Evolutionary conservation across 2,797 vertebrate species (phyloP), one percentile per base, ranked within the genome.

Genomic region (Rachycentron canadum): DNA sequence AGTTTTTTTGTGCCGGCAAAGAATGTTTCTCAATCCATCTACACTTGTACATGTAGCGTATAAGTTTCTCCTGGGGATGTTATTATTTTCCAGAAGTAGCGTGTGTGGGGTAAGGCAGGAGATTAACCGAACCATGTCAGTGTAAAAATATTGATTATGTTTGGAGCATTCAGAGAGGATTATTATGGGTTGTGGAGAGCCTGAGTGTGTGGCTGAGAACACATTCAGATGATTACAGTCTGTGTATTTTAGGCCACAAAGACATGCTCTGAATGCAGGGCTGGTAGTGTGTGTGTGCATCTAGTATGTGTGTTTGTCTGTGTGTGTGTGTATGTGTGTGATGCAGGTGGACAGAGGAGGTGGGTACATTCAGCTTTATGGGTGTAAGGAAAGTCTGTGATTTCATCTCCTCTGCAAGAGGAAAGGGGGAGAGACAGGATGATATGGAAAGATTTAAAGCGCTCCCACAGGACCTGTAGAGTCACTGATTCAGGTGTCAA

Each of bases 141-240:
- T 50, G 50, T 73, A 62, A 69, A 79, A 34, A 69, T 50, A 73
- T 63, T 36, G 70, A 73, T 57, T 62, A 45, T 53, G 49, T 68
- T 62, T 61, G 56, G 21, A 47, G 56, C 76, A 68, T 47, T 57
- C 41, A 68, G 49, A 73, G 63, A n/a, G 50, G 58, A 69, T 74
- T 58, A 43, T 68, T 43, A 52, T 58, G 3, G 43, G 41, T 57
- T 25, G 21, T 30, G 21, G 49, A 47, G 69, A n/a, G 36, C 17
- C 36, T 41, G 30, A 41, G 26, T 23, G 38, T 57, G 63, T 67
- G 60, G 11, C 25, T 9, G 57, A 57, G 70, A 63, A 63, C 43
- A 43, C 63, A 41, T 57, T 50, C 25, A 32, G 50, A 63, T 73
- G 64, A 79, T 68, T 73, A 63, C 16, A 32, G 64, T 47, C 19